Base-by-base conservation (phyloP, 2,113 vertebrate genomes). In the Rhinolophus ferrumequinum region DNA sequence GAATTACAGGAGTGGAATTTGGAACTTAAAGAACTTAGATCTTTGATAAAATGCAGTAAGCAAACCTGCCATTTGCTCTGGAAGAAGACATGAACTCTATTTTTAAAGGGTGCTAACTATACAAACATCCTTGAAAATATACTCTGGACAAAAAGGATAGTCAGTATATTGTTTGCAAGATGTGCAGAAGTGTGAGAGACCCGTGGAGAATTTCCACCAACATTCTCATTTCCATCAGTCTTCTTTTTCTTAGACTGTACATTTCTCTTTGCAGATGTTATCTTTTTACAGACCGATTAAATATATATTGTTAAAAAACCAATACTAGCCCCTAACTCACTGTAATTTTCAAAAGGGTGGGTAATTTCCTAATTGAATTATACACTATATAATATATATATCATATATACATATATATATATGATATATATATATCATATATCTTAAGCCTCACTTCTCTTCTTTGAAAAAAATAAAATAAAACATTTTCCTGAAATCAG, bases 231-330 rank as follows among this genome's bases (percentile, higher is more conserved):
- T 95, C 73, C 58, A 47, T 54, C 47, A 26, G 8, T 35, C 64
- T 93, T 77, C 60, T 50, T 47, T 47, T 54, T 67, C 38, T 44
- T 73, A n/a, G 14, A 41, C 19, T 38, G 9, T 21, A 24, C 28
- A 50, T 86, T 86, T 89, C 54, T 86, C 90, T 86, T 88, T 93
- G 24, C 33, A 35, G 5, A 11, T 70, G 33, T 77, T 72, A 28
- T 62, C 44, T 73, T 94, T 94, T 86, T 66, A 38, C 44, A 93
- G 33, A 54, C 30, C 47, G 56, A 90, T 50, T 95, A 75, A 87
- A 73, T 15, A 33, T 33, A 79, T 38, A 85, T 62, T n/a, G 38
- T 87, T 75, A 72, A 84, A 95, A 94, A 93, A 50, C 66, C 70
- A 95, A 58, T 30, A 41, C 79, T 56, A 56, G 47, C 50, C 28